Percentiles rank a stretch among this genome's conserved stretches.
phyloP scores from a whole-genome alignment of 2,888 invertebrate species.

The Heteromyza rotundicornis region DNA sequence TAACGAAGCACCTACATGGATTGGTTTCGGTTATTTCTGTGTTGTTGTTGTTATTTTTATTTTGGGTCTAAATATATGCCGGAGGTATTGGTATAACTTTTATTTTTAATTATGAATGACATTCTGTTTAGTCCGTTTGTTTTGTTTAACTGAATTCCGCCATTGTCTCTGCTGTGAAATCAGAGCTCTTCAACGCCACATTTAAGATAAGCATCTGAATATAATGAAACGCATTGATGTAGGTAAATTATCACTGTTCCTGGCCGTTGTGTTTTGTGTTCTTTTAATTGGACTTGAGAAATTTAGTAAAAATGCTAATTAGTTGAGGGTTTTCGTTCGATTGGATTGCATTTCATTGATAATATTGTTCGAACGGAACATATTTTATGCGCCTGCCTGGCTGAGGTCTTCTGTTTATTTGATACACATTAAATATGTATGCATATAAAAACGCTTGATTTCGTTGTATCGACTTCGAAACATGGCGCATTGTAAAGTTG shows the following conservation, averaged over 20 bases:
- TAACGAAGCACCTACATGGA: background rate
- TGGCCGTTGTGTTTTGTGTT: conserved; percentile 55
- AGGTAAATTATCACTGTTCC: conserved; percentile 60
- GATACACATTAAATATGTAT: background rate
- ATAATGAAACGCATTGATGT: conserved; percentile 59
- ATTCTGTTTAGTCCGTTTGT: conserved; percentile 21
- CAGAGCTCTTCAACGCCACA: conserved; percentile 40
- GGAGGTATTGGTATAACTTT: conserved; percentile 55
- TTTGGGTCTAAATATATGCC: conserved; percentile 49
- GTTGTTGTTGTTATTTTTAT: conserved; percentile 29
- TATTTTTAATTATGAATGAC: conserved; percentile 54
- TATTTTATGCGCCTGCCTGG: conserved; percentile 22
- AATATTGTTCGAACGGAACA: conserved; percentile 33
- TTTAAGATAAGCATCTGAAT: conserved; percentile 44
- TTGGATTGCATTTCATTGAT: conserved; percentile 52
- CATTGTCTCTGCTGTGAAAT: conserved; percentile 49
- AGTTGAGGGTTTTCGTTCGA: conserved; percentile 47
- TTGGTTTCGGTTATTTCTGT: conserved; percentile 24
- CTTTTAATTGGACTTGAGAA: conserved; percentile 58
- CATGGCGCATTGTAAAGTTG: too few relatives aligned
- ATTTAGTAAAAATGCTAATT: conserved; percentile 61
- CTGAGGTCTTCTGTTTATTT: background rate
- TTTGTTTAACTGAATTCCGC: background rate
- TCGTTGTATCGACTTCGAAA: too few relatives aligned
- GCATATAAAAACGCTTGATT: background rate